Conservation (phyloP, 2,113 vertebrate genomes). For the Prolemur simus region DNA sequence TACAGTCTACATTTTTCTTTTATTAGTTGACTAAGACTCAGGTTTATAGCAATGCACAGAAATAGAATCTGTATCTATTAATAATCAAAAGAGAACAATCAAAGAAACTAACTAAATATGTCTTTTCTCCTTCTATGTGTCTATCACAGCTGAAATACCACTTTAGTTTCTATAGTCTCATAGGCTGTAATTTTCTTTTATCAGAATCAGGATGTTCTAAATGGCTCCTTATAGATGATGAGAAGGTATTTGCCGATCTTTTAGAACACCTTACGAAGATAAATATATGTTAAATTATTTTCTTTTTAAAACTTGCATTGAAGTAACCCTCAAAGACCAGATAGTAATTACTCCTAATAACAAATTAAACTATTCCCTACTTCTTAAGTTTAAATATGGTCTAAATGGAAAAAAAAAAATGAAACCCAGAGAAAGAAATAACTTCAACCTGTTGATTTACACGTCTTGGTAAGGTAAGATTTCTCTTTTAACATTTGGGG, state of each 20-base stretch:
- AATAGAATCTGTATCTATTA: constrained; percentile 14
- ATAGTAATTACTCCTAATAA: constrained; percentile 91
- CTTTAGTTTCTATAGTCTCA: constrained; percentile 73
- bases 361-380: constrained; percentile 90
- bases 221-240: constrained; percentile 77
- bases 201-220: constrained; percentile 78
- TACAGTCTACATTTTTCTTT: neutral
- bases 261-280: constrained; percentile 89
- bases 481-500: neutral
- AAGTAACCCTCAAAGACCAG: constrained; percentile 86
- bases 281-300: constrained; percentile 89
- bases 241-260: constrained; percentile 82
- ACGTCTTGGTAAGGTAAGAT: constrained; percentile 63
- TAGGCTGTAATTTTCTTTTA: constrained; percentile 81
- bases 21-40: neutral
- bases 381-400: constrained; percentile 82
- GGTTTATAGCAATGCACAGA: neutral
- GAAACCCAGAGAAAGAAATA: constrained; percentile 59
- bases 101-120: constrained; percentile 60
- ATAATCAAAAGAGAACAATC: constrained; percentile 19
- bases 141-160: constrained; percentile 73
- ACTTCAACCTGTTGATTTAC: constrained; percentile 76
- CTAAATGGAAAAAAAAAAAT: neutral
- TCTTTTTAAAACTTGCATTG: constrained; percentile 86
- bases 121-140: constrained; percentile 53